phyloP scores from a whole-genome alignment of 2,888 invertebrate genomes.

The Oscheius sp. region DNA sequence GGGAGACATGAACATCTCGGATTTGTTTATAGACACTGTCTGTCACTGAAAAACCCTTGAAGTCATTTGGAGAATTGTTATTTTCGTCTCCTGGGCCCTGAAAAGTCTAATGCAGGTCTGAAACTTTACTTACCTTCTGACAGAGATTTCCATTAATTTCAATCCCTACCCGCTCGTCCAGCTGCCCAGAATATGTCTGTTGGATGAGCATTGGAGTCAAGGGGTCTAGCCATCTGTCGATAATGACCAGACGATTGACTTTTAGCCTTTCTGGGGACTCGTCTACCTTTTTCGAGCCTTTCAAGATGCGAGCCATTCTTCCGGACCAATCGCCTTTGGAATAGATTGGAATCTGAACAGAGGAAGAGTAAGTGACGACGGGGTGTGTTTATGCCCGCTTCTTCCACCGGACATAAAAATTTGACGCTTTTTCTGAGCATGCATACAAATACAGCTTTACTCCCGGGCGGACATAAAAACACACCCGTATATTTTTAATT shows the following conservation, averaged over 20 bases:
- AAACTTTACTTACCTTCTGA: too few species aligned
- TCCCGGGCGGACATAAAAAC: too few species aligned
- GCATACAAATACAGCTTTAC: too few species aligned
- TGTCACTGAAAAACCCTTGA: constrained; percentile 55
- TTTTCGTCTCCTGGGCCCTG: constrained; percentile 37
- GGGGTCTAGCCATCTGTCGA: constrained; percentile 91
- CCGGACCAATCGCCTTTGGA: constrained; percentile 55
- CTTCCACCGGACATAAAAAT: too few species aligned
- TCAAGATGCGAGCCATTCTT: constrained; percentile 51
- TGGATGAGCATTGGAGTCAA: constrained; percentile 92
- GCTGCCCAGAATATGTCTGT: constrained; percentile 94
- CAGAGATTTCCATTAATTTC: constrained; percentile 19
- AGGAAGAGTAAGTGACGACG: too few species aligned
- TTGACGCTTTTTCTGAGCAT: too few species aligned
- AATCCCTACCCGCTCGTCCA: constrained; percentile 79
- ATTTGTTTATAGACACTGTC: constrained; percentile 58
- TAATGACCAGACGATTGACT: constrained; percentile 77
- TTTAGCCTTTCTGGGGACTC: too few species aligned
- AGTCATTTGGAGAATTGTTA: constrained; percentile 35
- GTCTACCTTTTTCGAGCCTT: not conserved
- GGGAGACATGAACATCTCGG: constrained; percentile 57
- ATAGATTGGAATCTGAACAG: constrained; percentile 31
- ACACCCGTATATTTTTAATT: too few species aligned
- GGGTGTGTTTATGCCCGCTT: too few species aligned
- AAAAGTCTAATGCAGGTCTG: too few species aligned